Evolutionary conservation across 2,113 vertebrate species (phyloP).

Genomic region (Dromaius novaehollandiae): DNA sequence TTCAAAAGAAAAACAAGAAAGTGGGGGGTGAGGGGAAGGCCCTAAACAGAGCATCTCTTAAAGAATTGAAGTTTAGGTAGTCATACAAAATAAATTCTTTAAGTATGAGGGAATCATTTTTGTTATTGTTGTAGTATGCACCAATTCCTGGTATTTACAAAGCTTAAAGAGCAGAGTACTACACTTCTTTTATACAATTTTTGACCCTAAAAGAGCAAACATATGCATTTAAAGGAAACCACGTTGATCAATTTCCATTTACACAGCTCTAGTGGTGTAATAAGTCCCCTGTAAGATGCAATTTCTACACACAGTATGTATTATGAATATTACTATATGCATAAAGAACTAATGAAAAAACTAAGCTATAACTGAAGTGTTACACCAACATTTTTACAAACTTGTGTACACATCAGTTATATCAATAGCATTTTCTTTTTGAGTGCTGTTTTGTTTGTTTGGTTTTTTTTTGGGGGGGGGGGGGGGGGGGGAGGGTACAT

Average conservation of each 20-base stretch:
- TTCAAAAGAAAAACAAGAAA: neutral
- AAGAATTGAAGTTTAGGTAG: neutral
- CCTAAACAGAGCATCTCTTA: neutral
- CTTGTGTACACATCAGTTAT: neutral
- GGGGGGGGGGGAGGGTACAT: neutral
- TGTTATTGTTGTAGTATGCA: neutral
- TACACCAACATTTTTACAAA: neutral
- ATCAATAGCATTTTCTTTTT: neutral
- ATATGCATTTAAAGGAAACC: neutral
- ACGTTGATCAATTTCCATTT: neutral
- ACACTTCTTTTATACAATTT: neutral
- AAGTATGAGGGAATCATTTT: neutral
- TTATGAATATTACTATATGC: neutral
- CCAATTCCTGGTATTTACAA: neutral
- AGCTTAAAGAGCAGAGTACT: neutral
- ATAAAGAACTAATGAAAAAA: neutral
- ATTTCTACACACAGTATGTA: neutral
- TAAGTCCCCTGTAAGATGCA: neutral
- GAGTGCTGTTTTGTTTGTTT: neutral
- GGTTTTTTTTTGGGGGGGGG: neutral
- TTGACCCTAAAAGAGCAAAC: neutral
- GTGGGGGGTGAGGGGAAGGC: neutral
- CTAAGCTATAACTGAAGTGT: neutral
- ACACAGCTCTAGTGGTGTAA: neutral
- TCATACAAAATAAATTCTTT: neutral